These are phyloP conservation scores for Amphipyra tragopoginis DNA, from an alignment of 2,888 invertebrate genomes.

Conservation along the genomic window DNA sequence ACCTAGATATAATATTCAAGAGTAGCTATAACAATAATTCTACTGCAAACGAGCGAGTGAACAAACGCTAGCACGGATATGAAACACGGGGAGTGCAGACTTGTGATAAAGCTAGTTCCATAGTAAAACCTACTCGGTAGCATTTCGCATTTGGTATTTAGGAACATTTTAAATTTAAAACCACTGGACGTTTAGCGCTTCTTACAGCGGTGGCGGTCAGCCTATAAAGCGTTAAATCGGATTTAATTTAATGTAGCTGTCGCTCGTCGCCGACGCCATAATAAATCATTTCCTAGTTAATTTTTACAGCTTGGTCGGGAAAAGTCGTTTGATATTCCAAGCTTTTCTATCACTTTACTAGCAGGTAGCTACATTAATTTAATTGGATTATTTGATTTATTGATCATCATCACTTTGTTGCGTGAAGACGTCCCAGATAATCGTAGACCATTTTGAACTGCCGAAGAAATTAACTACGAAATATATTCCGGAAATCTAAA, in stretches of 20 bases:
- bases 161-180: constrained; percentile 24
- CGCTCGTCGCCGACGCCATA: constrained; percentile 29
- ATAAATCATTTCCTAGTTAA: constrained; percentile 50
- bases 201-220: constrained; percentile 29
- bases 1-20: too few relatives aligned
- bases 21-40: not conserved
- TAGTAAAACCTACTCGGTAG: constrained; percentile 32
- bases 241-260: constrained; percentile 48
- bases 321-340: constrained; percentile 38
- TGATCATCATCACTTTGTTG: constrained; percentile 11
- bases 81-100: constrained; percentile 31
- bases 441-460: constrained; percentile 1
- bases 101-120: constrained; percentile 35
- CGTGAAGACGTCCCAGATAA: constrained; percentile 11
- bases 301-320: constrained; percentile 42
- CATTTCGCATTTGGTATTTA: constrained; percentile 35
- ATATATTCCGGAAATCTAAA: too few relatives aligned
- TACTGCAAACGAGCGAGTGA: not conserved
- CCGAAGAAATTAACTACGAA: constrained; percentile 5
- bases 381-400: constrained; percentile 47
- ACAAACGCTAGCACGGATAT: constrained; percentile 27
- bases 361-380: constrained; percentile 19
- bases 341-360: constrained; percentile 32
- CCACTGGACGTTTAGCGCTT: constrained; percentile 17
- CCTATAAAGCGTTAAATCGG: constrained; percentile 36